Percentiles rank a stretch among this genome's conserved stretches.
These are phyloP conservation scores for Proterorhinus semilunaris DNA, from an alignment of 2,113 vertebrate genomes.

Conservation along the genomic window DNA sequence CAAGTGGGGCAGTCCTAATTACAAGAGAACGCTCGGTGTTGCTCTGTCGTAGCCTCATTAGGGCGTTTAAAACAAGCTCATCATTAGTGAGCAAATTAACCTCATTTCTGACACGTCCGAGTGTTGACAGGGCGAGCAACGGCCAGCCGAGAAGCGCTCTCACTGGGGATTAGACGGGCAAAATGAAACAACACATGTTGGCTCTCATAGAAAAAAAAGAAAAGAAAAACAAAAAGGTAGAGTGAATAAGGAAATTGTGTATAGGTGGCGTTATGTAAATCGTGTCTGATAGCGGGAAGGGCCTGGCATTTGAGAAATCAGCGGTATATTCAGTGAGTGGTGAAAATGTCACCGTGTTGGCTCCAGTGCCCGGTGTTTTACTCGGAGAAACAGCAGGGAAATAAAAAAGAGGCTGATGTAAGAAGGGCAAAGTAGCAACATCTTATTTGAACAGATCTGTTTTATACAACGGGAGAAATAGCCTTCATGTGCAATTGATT, in stretches of 20 bases:
- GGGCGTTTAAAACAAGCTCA: slow-evolving; percentile 33
- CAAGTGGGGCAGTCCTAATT: slow-evolving; percentile 39
- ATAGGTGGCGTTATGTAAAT: background rate
- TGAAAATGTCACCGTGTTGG: slow-evolving; percentile 72
- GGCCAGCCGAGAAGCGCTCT: slow-evolving; percentile 23
- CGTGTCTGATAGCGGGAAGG: background rate
- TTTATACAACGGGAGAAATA: background rate
- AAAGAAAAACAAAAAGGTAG: background rate
- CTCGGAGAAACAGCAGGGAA: slow-evolving; percentile 42
- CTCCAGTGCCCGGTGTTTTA: slow-evolving; percentile 34
- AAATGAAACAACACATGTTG: slow-evolving; percentile 60
- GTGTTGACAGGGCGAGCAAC: slow-evolving; percentile 52
- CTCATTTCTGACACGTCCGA: slow-evolving; percentile 58
- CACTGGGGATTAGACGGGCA: slow-evolving; percentile 50
- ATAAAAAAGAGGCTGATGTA: slow-evolving; percentile 30
- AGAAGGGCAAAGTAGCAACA: slow-evolving; percentile 29
- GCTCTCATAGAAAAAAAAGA: slow-evolving; percentile 51
- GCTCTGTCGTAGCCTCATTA: slow-evolving; percentile 33
- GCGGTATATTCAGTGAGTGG: slow-evolving; percentile 56
- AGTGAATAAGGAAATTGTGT: background rate
- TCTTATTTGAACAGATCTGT: slow-evolving; percentile 11
- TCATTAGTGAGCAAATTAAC: slow-evolving; percentile 68
- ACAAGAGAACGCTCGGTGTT: slow-evolving; percentile 45
- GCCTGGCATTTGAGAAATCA: slow-evolving; percentile 54
- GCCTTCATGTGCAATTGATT: too few relatives aligned